Percentiles rank a stretch among this genome's conserved stretches.
Evolutionary conservation across 2,888 invertebrate genomes (phyloP).

Genomic region (Adelognathus sp.): DNA sequence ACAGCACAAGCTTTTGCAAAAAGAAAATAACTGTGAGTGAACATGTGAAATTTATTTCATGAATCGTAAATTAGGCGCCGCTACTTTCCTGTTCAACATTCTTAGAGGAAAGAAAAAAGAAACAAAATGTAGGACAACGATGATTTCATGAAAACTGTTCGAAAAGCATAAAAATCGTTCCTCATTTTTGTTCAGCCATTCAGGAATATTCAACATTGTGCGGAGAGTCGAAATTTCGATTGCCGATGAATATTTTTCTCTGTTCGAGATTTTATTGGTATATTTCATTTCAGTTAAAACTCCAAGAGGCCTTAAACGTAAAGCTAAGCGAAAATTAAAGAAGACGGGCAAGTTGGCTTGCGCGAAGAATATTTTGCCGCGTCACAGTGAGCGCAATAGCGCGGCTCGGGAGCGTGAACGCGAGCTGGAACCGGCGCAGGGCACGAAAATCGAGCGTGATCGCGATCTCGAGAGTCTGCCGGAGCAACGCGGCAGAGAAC

Average conservation of each 20-base stretch:
- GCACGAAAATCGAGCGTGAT: conserved; percentile 77
- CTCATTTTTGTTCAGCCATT: neutral
- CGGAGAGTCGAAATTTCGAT: neutral
- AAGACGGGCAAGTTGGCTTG: conserved; percentile 67
- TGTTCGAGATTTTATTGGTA: neutral
- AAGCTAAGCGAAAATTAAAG: conserved; percentile 78
- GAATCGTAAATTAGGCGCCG: neutral
- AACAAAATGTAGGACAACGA: neutral
- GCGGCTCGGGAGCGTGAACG: conserved; percentile 66
- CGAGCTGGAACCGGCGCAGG: conserved; percentile 75
- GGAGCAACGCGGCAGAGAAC: conserved; percentile 81
- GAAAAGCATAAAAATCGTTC: no score
- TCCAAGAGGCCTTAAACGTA: conserved; percentile 81
- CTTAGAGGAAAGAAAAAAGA: neutral
- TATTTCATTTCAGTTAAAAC: conserved; percentile 73
- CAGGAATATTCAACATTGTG: neutral
- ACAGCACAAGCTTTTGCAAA: neutral
- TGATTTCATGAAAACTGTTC: neutral
- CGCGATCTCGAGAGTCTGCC: conserved; percentile 76
- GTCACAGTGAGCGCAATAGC: conserved; percentile 73
- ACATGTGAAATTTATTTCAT: neutral
- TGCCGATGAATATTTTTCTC: neutral
- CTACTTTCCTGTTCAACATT: neutral
- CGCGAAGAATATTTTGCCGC: conserved; percentile 74
- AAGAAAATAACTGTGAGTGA: neutral